Base-by-base conservation (phyloP, 1,140 invertebrate genomes). In the Lordiphosa collinella region DNA sequence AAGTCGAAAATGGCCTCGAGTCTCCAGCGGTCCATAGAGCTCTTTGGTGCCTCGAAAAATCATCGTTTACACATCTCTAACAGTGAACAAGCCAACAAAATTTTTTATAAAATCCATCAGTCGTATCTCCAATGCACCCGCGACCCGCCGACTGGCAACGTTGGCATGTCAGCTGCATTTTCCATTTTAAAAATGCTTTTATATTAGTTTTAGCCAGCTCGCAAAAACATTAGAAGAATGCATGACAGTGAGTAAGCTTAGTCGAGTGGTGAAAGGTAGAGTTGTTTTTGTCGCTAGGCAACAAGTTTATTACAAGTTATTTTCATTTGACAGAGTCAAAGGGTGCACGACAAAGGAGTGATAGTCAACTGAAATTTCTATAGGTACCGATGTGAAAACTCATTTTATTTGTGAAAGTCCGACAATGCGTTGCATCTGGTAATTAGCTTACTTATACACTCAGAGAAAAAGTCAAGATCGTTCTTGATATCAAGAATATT, bases 241-340 rank as follows among this genome's bases (percentile, higher is more conserved):
- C 25, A 36, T 25, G 22, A 2, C 3, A 3, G 13, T 50, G 31
- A 43, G n/a, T 68, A 31, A 16, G 14, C 6, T 25, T 25, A 25
- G 22, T 25, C 22, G 6, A 7, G 22, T 25, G n/a, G 35, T 13
- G 32, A 35, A 46, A 18, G 41, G 40, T 18, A 5, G 35, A 51
- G 16, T 52, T 32, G 36, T 47, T 31, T 14, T 31, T 6, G 72
- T 78, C 40, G 53, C 73, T 25, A 41, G 52, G 68, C 53, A 79
- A 73, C 72, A 75, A 50, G 41, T 56, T 50, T n/a, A 46, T 18
- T 18, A n/a, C n/a, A n/a, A n/a, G n/a, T n/a, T n/a, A n/a, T 63
- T 53, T 47, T 22, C 14, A 8, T 31, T 31, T 32, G 22, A 25
- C 22, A 25, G 0, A 25, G 22, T 4, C 22, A 6, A 25, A 25